Conservation (phyloP, 1,140 invertebrate genomes). For the Euwallacea similis region DNA sequence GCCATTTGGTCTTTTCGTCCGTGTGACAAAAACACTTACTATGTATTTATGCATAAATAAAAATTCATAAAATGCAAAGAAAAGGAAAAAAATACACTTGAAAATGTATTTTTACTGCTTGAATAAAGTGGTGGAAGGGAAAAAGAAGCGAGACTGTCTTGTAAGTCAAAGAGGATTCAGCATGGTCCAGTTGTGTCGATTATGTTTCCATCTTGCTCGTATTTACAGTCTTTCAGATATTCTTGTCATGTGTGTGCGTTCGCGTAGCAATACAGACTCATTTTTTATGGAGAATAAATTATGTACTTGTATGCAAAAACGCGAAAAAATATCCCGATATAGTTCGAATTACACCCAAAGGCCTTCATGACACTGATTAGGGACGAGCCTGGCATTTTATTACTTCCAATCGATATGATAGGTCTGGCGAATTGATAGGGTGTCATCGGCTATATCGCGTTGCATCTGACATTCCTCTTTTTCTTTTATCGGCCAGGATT, state of each 20-base stretch:
- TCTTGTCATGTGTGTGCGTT: no score
- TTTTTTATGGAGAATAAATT: no score
- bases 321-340: not conserved
- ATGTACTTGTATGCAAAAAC: not conserved
- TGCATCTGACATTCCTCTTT: conserved; percentile 36
- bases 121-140: no score
- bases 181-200: not conserved
- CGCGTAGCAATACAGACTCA: no score
- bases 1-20: no score
- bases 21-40: no score
- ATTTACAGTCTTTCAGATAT: no score
- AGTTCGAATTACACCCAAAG: conserved; percentile 8
- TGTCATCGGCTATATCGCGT: conserved; percentile 33
- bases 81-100: not conserved
- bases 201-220: not conserved
- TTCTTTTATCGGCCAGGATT: conserved; percentile 18
- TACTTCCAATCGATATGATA: conserved; percentile 32
- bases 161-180: no score
- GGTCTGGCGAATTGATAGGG: conserved; percentile 28
- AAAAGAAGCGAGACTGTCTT: no score
- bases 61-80: not conserved
- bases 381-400: conserved; percentile 30
- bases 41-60: not conserved
- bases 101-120: no score
- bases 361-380: conserved; percentile 28